Percentiles rank a stretch among this genome's conserved stretches.
Evolutionary conservation across 2,797 vertebrate species (phyloP).

Genomic region (Pagetopsis macropterus): DNA sequence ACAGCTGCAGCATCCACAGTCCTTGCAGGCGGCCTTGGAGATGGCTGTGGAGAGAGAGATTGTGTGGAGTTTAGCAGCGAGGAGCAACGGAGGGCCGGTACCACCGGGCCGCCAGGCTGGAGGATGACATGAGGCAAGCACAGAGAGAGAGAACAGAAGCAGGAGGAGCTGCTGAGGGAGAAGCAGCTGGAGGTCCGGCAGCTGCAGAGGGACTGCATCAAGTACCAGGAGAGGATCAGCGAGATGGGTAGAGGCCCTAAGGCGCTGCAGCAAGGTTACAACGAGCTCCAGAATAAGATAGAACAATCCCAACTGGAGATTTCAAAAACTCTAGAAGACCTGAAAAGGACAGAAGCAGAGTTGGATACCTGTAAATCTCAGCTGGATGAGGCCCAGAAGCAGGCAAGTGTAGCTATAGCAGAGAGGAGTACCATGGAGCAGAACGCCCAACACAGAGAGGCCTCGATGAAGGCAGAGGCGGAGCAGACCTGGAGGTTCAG

Average conservation of each 20-base stretch:
- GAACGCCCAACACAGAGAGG: no score
- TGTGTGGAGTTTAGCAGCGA: no score
- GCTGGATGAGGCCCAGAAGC: slow-evolving; percentile 86
- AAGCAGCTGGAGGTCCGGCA: slow-evolving; percentile 96
- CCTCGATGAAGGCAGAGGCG: slow-evolving; percentile 84
- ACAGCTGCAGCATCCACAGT: no score
- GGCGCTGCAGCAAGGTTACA: slow-evolving; percentile 84
- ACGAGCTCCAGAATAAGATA: slow-evolving; percentile 85
- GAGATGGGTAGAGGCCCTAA: slow-evolving; percentile 88
- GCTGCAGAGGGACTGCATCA: slow-evolving; percentile 93
- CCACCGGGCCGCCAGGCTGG: slow-evolving; percentile 79
- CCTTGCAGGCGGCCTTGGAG: no score
- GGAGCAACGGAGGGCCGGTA: no score
- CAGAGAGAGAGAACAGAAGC: slow-evolving; percentile 86
- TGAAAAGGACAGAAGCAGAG: slow-evolving; percentile 82
- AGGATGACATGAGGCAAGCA: slow-evolving; percentile 91
- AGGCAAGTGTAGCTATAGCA: slow-evolving; percentile 81
- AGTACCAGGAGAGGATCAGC: slow-evolving; percentile 93
- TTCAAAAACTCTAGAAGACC: slow-evolving; percentile 79
- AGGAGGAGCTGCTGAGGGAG: slow-evolving; percentile 93
- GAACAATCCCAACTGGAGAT: slow-evolving; percentile 76
- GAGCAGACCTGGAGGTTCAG: slow-evolving; percentile 89
- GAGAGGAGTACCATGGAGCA: slow-evolving; percentile 83
- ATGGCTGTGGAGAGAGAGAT: no score
- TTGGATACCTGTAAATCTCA: slow-evolving; percentile 81